Base-by-base conservation (phyloP, 2,888 invertebrate species). In the Boloria selene region DNA sequence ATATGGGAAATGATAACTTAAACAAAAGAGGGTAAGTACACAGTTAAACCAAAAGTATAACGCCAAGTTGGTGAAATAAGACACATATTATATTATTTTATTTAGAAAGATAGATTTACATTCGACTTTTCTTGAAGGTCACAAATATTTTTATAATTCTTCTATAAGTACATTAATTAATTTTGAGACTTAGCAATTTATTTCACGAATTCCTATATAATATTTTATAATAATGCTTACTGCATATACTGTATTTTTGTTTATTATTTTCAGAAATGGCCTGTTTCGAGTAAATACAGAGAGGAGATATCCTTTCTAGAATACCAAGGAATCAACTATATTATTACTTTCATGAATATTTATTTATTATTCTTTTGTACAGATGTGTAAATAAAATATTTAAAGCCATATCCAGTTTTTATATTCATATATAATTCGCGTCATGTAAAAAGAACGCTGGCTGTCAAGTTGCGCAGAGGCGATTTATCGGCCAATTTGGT, bases 1-100 rank as follows among this genome's bases (percentile, higher is more conserved):
- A 59, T 16, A 81, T 89, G 85, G 89, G 86, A 65, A 86, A 86
- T 53, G 78, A 78, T 44, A 74, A 79, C 61, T 70, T 85, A 60
- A 80, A 67, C 3, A 87, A 86, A 67, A 68, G 51, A 44, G 86
- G 85, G 85, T 87, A 73, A 73, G 81, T 72, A 17, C 14, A n/a
- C n/a, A 13, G 10, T 42, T 22, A 38, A 10, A 7, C 31, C 10
- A 2, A 10, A 38, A 38, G 31, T 38, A 38, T 10, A 38, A 10
- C 10, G 2, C 31, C 31, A 38, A 10, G 31, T 38, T 38, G 3
- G 31, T 38, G 10, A 38, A 38, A 10, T 10, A 38, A 38, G 31
- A 38, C 6, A 22, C 22, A 22, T 22, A 22, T 22, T 22, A 2
- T 38, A 7, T 10, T 31, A 31, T 31, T 31, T 31, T 31, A 31